Percentiles rank a stretch among this genome's conserved stretches.
Evolutionary conservation across 2,888 invertebrate genomes (phyloP).

Genomic region (Meta bourneti): DNA sequence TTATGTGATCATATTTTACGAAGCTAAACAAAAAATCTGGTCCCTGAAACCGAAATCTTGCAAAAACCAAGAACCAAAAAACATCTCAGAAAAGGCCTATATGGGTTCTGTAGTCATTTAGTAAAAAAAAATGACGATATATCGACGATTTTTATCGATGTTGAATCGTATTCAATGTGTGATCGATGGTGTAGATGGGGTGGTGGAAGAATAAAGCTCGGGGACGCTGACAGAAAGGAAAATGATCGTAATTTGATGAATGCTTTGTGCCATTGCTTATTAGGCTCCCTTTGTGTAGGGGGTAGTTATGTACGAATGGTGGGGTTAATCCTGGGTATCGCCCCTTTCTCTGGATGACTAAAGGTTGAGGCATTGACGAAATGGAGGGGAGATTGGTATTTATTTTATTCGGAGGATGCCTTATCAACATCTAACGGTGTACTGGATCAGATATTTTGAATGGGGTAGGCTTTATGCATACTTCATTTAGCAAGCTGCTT

Average conservation of each 20-base stretch:
- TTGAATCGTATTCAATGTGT: conserved; percentile 19
- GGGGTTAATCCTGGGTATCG: conserved; percentile 12
- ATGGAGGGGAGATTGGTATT: background rate
- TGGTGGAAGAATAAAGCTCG: conserved; percentile 9
- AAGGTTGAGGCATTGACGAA: background rate
- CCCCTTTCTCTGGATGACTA: conserved; percentile 13
- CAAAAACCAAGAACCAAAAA: background rate
- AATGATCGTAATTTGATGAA: conserved; percentile 62
- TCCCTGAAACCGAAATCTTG: background rate
- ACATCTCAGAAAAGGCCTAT: background rate
- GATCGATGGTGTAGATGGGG: conserved; percentile 12
- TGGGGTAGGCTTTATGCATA: background rate
- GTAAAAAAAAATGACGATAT: background rate
- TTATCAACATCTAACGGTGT: too few relatives aligned
- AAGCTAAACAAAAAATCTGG: too few relatives aligned
- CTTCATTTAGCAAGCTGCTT: background rate
- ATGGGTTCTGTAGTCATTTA: background rate
- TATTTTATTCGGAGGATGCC: background rate
- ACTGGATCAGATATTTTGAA: background rate
- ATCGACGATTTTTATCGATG: conserved; percentile 36
- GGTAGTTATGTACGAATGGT: conserved; percentile 32
- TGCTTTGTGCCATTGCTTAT: conserved; percentile 62
- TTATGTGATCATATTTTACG: too few relatives aligned
- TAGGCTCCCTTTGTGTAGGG: conserved; percentile 48
- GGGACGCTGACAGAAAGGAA: conserved; percentile 14